A percentile compares a stretch with the other conserved stretches of the same genome.
Conservation (phyloP, 2,113 vertebrate species). For the Patagioenas fasciata region DNA sequence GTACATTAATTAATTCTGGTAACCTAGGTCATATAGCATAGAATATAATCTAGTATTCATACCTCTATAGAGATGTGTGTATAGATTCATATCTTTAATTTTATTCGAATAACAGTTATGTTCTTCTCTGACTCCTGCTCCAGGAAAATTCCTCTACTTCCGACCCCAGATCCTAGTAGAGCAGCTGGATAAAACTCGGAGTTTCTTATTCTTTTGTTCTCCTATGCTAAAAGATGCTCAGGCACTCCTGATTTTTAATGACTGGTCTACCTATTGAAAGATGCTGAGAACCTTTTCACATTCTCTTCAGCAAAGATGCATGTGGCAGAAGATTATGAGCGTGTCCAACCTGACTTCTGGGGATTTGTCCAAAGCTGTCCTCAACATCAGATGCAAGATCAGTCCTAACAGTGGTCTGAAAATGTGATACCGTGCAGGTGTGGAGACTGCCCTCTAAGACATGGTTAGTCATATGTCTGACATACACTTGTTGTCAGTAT, state of each 20-base stretch:
- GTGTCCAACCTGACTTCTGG: not conserved
- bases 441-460: not conserved
- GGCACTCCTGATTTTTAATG: not conserved
- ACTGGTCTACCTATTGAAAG: not conserved
- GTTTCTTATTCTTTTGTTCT: not conserved
- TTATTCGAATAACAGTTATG: not conserved
- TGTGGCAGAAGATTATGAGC: not conserved
- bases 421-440: not conserved
- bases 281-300: too few relatives aligned
- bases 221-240: not conserved
- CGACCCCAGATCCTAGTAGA: not conserved
- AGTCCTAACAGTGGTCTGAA: not conserved
- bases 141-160: not conserved
- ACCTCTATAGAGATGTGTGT: not conserved
- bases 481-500: not conserved
- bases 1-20: not conserved
- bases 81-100: not conserved
- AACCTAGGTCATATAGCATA: not conserved
- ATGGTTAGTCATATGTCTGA: not conserved
- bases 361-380: not conserved
- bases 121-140: not conserved
- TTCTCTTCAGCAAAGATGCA: not conserved
- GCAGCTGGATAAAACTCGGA: not conserved
- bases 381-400: not conserved
- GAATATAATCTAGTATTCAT: not conserved